Conservation (phyloP, 2,113 vertebrate genomes). For the Garra rufa region DNA sequence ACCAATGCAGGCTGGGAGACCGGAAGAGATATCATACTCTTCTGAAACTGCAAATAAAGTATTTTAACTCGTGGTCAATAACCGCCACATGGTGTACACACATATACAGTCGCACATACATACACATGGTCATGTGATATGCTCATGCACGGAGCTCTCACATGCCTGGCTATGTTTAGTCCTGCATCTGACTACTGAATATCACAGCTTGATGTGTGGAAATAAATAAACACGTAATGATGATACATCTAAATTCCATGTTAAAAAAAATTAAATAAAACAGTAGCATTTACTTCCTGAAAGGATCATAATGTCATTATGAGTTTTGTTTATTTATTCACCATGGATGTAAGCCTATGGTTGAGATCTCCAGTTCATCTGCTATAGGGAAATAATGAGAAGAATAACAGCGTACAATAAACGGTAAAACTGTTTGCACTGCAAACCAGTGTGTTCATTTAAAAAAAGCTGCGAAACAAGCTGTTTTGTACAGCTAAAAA, state of each 20-base stretch:
- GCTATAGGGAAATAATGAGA: no score
- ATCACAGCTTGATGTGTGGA: background rate
- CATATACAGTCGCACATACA: background rate
- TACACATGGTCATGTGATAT: constrained; percentile 9
- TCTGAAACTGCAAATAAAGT: background rate
- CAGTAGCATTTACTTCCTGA: no score
- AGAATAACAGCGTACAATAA: no score
- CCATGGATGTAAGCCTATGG: no score
- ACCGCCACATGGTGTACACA: background rate
- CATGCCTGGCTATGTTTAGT: constrained; percentile 31
- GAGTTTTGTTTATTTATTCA: no score
- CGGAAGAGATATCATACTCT: background rate
- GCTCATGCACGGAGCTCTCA: constrained; percentile 12
- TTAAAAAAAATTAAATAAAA: no score
- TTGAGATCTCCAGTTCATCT: no score
- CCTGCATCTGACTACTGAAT: constrained; percentile 2
- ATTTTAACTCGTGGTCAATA: background rate
- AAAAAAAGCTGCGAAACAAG: no score
- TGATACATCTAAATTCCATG: background rate
- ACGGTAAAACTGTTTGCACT: no score
- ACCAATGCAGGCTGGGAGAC: background rate
- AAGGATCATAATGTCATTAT: no score
- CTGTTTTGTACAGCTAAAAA: no score
- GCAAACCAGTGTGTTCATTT: no score
- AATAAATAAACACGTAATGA: background rate